Percentiles rank a stretch among this genome's conserved stretches.
Conservation (phyloP, 2,888 invertebrate genomes). For the Chymomyza amoena region DNA sequence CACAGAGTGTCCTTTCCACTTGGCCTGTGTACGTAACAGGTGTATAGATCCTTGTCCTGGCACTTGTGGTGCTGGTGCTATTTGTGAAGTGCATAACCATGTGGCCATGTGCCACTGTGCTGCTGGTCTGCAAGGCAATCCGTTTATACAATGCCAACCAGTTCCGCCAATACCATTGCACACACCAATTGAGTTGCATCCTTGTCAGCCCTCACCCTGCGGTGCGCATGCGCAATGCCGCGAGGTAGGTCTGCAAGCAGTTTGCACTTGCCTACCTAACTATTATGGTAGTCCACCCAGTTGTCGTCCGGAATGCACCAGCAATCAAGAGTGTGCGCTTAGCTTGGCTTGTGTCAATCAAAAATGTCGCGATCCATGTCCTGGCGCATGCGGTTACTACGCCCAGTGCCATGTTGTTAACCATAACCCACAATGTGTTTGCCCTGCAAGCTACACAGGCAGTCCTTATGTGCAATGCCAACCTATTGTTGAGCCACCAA, state of each 20-base stretch:
- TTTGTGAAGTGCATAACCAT: constrained; percentile 87
- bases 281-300: constrained; percentile 85
- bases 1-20: constrained; percentile 84
- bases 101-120: constrained; percentile 83
- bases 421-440: constrained; percentile 87
- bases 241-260: constrained; percentile 81
- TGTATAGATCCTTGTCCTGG: constrained; percentile 87
- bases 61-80: constrained; percentile 85
- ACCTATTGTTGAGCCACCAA: constrained; percentile 40
- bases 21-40: constrained; percentile 86
- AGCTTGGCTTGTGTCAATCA: constrained; percentile 84
- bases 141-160: constrained; percentile 81
- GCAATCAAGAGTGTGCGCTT: constrained; percentile 84
- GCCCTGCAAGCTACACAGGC: constrained; percentile 83
- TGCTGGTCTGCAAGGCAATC: constrained; percentile 83
- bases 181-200: constrained; percentile 75
- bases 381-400: constrained; percentile 85
- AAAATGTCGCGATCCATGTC: constrained; percentile 87
- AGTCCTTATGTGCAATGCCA: constrained; percentile 83
- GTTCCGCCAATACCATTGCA: constrained; percentile 36
- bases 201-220: constrained; percentile 86
- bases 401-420: constrained; percentile 85
- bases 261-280: constrained; percentile 83
- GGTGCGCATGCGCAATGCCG: constrained; percentile 85
- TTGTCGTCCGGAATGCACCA: constrained; percentile 86